These are phyloP conservation scores for Corythoichthys haematopterus DNA, from an alignment of 2,113 vertebrate genomes.

Conservation along the genomic window DNA sequence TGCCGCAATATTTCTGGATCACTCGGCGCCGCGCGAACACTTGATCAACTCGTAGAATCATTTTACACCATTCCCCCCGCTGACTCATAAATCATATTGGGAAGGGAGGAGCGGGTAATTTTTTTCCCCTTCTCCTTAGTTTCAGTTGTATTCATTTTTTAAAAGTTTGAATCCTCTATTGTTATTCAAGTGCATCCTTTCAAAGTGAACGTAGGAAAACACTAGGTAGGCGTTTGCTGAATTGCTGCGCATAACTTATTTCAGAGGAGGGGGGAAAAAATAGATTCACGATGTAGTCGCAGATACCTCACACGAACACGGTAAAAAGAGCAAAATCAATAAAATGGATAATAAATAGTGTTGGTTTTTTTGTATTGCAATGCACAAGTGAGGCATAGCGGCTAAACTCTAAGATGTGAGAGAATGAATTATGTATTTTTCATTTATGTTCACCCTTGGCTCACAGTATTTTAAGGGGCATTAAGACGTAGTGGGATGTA, in stretches of 20 bases:
- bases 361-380: slow-evolving; percentile 33
- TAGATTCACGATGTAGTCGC: slow-evolving; percentile 35
- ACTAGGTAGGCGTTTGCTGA: slow-evolving; percentile 24
- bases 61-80: slow-evolving; percentile 53
- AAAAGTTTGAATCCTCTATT: slow-evolving; percentile 42
- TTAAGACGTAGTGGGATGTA: slow-evolving; percentile 50
- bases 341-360: slow-evolving; percentile 53
- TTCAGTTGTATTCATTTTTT: slow-evolving; percentile 7
- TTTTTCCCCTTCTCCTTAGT: slow-evolving; percentile 7
- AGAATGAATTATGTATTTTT: slow-evolving; percentile 67
- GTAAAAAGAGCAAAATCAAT: slow-evolving; percentile 53
- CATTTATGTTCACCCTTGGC: slow-evolving; percentile 58
- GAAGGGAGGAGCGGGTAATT: slow-evolving; percentile 17
- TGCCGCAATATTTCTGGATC: slow-evolving; percentile 55
- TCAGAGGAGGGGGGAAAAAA: slow-evolving; percentile 33
- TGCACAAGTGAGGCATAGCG: slow-evolving; percentile 24
- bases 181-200: slow-evolving; percentile 52
- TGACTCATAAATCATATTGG: slow-evolving; percentile 58
- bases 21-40: slow-evolving; percentile 32
- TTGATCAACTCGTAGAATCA: slow-evolving; percentile 65
- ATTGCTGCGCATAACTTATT: slow-evolving; percentile 45
- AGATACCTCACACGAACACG: slow-evolving; percentile 17
- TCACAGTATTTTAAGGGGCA: slow-evolving; percentile 50
- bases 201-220: slow-evolving; percentile 37
- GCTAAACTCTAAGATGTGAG: slow-evolving; percentile 31